These are phyloP conservation scores for Phrynocephalus guinanensis DNA, from an alignment of 2,797 vertebrate genomes.

Conservation along the genomic window DNA sequence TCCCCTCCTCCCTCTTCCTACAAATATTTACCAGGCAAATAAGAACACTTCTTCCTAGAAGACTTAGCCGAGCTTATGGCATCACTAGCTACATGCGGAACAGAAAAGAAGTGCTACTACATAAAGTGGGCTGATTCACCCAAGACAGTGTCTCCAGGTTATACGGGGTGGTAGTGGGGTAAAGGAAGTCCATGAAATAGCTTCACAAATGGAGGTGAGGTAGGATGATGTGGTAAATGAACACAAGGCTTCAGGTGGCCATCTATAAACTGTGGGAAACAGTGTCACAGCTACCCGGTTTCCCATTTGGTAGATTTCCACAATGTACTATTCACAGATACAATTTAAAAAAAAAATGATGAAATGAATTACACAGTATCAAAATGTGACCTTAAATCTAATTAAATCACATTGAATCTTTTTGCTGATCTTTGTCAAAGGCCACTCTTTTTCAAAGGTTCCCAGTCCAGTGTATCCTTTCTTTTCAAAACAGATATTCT, in stretches of 20 bases:
- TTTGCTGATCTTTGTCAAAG: not conserved
- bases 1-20: not conserved
- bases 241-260: not conserved
- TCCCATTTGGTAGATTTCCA: not conserved
- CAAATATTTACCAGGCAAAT: not conserved
- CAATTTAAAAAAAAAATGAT: too few relatives aligned
- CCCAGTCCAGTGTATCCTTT: not conserved
- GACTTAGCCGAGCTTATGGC: not conserved
- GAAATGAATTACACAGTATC: too few relatives aligned
- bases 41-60: not conserved
- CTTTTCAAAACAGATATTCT: not conserved
- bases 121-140: constrained; percentile 11
- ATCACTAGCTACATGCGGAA: not conserved
- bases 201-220: not conserved
- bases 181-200: constrained; percentile 41
- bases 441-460: not conserved
- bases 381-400: not conserved
- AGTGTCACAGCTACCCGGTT: not conserved
- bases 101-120: not conserved
- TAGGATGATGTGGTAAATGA: not conserved
- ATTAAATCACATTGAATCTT: not conserved
- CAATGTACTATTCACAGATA: too few relatives aligned
- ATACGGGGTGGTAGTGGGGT: constrained; percentile 42
- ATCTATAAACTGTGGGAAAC: not conserved
- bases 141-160: constrained; percentile 58